Conservation (phyloP, 2,888 invertebrate species). For the Lottia scabra region DNA sequence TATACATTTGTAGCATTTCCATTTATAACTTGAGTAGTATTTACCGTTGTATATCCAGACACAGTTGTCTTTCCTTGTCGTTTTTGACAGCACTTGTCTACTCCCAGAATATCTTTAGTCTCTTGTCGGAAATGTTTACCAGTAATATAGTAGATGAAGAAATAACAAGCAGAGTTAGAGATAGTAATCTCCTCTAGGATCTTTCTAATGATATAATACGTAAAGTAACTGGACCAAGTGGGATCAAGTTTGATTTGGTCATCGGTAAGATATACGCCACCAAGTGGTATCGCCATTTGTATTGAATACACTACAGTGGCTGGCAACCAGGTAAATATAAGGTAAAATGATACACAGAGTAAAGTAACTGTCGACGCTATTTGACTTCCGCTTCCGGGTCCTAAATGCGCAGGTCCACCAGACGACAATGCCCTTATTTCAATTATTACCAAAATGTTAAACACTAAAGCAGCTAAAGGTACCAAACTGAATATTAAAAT, state of each 20-base stretch:
- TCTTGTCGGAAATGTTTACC: conserved; percentile 64
- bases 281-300: conserved; percentile 47
- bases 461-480: conserved; percentile 61
- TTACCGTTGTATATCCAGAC: background rate
- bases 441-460: conserved; percentile 64
- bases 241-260: conserved; percentile 49
- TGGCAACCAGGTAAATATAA: conserved; percentile 66
- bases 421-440: conserved; percentile 61
- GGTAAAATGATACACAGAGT: conserved; percentile 67
- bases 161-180: conserved; percentile 66
- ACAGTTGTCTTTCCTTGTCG: background rate
- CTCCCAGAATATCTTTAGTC: conserved; percentile 42
- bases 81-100: conserved; percentile 18
- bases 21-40: background rate
- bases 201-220: conserved; percentile 55
- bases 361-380: conserved; percentile 66
- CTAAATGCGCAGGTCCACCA: conserved; percentile 44
- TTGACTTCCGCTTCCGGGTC: conserved; percentile 33
- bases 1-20: background rate
- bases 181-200: conserved; percentile 62
- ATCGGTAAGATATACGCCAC: conserved; percentile 37
- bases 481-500: conserved; percentile 60
- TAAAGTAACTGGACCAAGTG: conserved; percentile 59
- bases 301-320: conserved; percentile 65
- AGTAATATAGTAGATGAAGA: conserved; percentile 67